Evolutionary conservation across 2,113 vertebrate species (phyloP).

Genomic region (Ardeotis arabs): DNA sequence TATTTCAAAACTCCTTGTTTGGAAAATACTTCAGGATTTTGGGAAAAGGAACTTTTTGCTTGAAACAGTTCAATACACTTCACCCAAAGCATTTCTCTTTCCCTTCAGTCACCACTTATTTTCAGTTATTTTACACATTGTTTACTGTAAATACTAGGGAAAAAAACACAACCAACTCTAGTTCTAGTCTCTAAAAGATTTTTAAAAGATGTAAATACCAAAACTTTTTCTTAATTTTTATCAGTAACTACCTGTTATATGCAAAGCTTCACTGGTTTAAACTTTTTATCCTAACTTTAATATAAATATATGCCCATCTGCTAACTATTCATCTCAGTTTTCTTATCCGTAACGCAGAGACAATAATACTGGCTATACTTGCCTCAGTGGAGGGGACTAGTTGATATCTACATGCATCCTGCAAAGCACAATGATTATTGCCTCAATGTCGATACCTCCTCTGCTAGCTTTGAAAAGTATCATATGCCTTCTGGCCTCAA

Average conservation of each 20-base stretch:
- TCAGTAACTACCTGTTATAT: not conserved
- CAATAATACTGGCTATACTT: not conserved
- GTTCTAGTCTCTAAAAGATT: not conserved
- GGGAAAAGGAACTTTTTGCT: not conserved
- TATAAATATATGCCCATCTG: not conserved
- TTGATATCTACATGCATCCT: not conserved
- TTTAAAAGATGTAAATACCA: not conserved
- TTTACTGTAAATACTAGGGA: not conserved
- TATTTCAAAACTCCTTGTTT: not conserved
- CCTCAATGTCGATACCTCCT: not conserved
- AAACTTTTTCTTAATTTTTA: not conserved
- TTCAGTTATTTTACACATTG: not conserved
- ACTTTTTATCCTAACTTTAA: not conserved
- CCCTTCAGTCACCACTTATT: not conserved
- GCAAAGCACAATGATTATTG: conserved; percentile 4
- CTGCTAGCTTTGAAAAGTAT: not conserved
- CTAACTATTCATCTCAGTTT: not conserved
- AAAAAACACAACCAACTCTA: not conserved
- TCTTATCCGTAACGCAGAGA: not conserved
- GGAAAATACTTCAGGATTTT: not conserved
- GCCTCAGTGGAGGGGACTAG: conserved; percentile 9
- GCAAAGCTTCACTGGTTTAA: not conserved
- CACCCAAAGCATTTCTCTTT: not conserved
- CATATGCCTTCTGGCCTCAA: not conserved
- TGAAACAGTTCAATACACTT: not conserved